Evolutionary conservation across 2,797 vertebrate species (phyloP).

Genomic region (Sebastes itinus): DNA sequence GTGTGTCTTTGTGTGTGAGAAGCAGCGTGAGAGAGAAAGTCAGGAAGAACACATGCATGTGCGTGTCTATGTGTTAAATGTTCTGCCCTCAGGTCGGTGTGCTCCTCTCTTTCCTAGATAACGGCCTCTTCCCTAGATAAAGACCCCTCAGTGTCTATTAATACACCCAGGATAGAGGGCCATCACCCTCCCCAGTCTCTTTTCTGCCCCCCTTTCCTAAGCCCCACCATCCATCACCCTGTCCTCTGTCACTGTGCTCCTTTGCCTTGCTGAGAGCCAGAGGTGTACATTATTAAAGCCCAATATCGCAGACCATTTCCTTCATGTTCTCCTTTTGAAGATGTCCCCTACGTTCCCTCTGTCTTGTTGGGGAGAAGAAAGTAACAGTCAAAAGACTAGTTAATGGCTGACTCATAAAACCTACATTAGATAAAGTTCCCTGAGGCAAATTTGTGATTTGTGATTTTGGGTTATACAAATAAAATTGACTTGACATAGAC

Average conservation of each 20-base stretch:
- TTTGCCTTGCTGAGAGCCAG: conserved; percentile 3
- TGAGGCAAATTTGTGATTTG: no score
- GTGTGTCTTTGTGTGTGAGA: conserved; percentile 25
- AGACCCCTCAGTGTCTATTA: conserved; percentile 77
- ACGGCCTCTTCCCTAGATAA: conserved; percentile 74
- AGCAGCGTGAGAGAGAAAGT: background rate
- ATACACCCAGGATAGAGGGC: conserved; percentile 67
- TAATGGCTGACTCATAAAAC: background rate
- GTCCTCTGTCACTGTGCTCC: background rate
- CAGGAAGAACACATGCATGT: background rate
- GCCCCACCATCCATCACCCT: conserved; percentile 2
- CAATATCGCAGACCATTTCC: conserved; percentile 13
- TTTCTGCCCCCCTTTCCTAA: conserved; percentile 5
- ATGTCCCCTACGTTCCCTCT: background rate
- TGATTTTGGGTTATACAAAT: no score
- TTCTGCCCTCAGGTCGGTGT: conserved; percentile 56
- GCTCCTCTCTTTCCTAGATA: conserved; percentile 68
- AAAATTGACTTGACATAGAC: no score
- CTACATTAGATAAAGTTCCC: background rate
- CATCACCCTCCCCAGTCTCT: conserved; percentile 12
- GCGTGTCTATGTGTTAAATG: conserved; percentile 56
- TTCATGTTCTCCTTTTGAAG: background rate
- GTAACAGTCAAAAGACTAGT: background rate
- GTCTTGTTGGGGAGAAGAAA: background rate
- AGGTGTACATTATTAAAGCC: conserved; percentile 47